Percentiles rank a stretch among this genome's conserved stretches.
Evolutionary conservation across 2,113 vertebrate genomes (phyloP).

Genomic region (Marmota monax): DNA sequence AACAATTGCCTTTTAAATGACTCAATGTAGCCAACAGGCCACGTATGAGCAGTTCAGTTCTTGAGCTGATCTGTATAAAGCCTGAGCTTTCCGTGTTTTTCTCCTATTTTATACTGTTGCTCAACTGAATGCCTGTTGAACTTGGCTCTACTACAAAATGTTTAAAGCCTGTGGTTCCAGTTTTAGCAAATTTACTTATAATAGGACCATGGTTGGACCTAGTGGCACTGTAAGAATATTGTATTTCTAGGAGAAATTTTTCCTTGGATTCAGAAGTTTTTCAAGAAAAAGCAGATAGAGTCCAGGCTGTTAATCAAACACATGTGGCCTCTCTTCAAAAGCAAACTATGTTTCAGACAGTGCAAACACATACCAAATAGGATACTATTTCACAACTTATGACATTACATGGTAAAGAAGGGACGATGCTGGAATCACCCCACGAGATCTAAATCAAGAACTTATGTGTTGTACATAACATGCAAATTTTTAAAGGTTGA

Average conservation of each 20-base stretch:
- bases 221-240: neutral
- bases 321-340: neutral
- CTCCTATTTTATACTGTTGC: neutral
- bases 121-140: neutral
- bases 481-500: slow-evolving; percentile 31
- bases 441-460: neutral
- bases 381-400: neutral
- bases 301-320: neutral
- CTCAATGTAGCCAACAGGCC: neutral
- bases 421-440: neutral
- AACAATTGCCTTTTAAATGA: neutral
- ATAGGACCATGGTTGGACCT: neutral
- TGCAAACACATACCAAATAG: neutral
- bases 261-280: slow-evolving; percentile 40
- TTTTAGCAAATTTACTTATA: neutral
- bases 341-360: slow-evolving; percentile 3
- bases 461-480: neutral
- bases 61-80: neutral
- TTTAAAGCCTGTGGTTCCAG: neutral
- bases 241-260: slow-evolving; percentile 18
- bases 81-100: neutral
- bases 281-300: neutral
- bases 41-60: neutral
- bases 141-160: neutral
- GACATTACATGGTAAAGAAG: neutral